Evolutionary conservation across 2,797 vertebrate genomes (phyloP).

Genomic region (Etheostoma nigrum): DNA sequence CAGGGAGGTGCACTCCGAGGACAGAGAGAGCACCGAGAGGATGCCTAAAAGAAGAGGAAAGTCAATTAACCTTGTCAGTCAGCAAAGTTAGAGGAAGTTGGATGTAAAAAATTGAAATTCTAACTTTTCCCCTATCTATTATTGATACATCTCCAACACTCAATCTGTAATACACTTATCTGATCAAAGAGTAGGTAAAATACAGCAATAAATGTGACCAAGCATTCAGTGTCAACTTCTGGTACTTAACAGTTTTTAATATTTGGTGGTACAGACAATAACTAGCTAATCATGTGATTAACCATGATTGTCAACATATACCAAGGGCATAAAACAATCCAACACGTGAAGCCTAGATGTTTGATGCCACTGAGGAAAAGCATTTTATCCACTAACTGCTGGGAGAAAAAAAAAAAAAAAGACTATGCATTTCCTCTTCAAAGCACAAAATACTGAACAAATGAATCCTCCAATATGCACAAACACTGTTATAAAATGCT

Average conservation of each 20-base stretch:
- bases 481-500: constrained; percentile 13
- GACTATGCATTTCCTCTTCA: background rate
- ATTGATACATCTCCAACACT: background rate
- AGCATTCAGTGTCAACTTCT: background rate
- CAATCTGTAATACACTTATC: no score
- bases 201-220: background rate
- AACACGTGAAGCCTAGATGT: background rate
- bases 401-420: background rate
- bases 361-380: background rate
- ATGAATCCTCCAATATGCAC: background rate
- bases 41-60: constrained; percentile 86
- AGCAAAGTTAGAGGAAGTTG: background rate
- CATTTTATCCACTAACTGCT: background rate
- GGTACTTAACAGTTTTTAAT: background rate
- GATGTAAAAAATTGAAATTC: background rate
- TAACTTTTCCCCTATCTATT: background rate
- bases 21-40: constrained; percentile 97
- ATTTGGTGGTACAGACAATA: background rate
- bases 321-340: background rate
- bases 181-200: background rate
- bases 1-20: constrained; percentile 97
- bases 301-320: background rate
- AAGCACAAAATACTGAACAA: constrained; percentile 4
- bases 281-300: background rate
- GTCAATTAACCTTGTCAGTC: constrained; percentile 39